Base-by-base conservation (phyloP, 2,888 invertebrate species). In the Lypha dubia region DNA sequence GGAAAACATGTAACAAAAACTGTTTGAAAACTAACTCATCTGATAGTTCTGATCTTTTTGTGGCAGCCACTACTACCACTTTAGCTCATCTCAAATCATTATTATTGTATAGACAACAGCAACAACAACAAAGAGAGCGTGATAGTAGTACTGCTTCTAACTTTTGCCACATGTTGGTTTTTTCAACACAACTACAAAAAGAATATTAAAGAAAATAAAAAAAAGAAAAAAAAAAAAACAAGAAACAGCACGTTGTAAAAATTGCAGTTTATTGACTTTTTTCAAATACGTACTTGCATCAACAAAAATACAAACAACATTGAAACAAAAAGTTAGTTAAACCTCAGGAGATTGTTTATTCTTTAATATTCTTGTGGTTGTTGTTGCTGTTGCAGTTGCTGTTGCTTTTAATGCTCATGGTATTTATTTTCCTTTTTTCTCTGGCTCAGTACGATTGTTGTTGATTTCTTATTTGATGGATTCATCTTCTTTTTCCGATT, bases 211-310 rank as follows among this genome's bases (percentile, higher is more conserved):
- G 35, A 51, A 76, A 28, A 68, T n/a, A 62, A 20, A 51, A 53
- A 1, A 49, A 46, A n/a, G 38, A 9, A 4, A 38, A 38, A 22
- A 38, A 15, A 46, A 7, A 44, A 53, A 80, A 44, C 49, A 28
- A 20, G 35, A 63, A 76, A 80, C 71, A 68, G 80, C 84, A 84
- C 81, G 81, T 81, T 84, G 76, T 56, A 73, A 73, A 75, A 70
- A 60, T 84, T 84, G 84, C 84, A 84, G 84, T 84, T 84, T 81
- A 81, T 84, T 84, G 80, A 81, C 84, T 84, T 77, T 84, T 77
- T 73, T 62, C 74, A 79, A 83, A 74, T 63, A 71, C 56, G 38
- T 51, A 71, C 56, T 51, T 51, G 44, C 49, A 74, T 28, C n/a
- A 71, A 32, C 56, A 77, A 44, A 20, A 73, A 49, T 22, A 75